Evolutionary conservation across 2,797 vertebrate genomes (phyloP), one percentile per base, ranked within the genome.

Genomic region (Gila robusta): DNA sequence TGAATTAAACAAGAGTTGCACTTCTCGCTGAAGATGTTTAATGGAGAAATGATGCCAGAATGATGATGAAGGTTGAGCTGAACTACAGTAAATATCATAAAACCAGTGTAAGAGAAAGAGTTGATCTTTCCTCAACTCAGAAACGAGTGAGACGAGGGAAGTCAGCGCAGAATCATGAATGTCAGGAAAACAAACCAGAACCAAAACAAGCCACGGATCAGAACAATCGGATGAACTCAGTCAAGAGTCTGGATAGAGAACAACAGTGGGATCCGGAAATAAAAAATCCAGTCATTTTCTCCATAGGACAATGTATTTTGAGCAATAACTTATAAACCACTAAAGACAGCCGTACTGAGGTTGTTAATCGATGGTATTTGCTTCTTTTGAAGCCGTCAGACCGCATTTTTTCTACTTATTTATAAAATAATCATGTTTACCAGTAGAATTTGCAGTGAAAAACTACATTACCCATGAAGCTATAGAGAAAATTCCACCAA

Each of bases 101-200:
- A 52, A 35, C 89, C 84, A 49, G 80, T 66, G 83, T 64, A 88
- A 9, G 32, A 16, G 8, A 87, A 89, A 49, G 81, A 84, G 85
- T 94, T 96, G 95, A 94, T 96, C 96, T 95, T 94, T 94, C 93
- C 94, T 94, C 92, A 87, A 59, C 66, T 93, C 93, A 91, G 93
- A 94, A 95, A 96, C 95, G 95, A 92, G 94, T 93, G 86, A 49
- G 90, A 89, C 89, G 79, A 90, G 90, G 90, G 94, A 94, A 92
- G 92, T 92, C 93, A 91, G 94, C 93, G 93, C 89, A 93, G 92
- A 91, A 2, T 72, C 91, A 93, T 94, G 94, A 96, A 96, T 94
- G 94, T 96, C 89, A 95, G 95, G 94, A 96, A 96, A 95, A 83
- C 91, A 85, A 26, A 89, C 86, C 37, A 66, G 21, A 86, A 83